phyloP scores from a whole-genome alignment of 2,797 vertebrate species.

The Bradypodion ventrale region DNA sequence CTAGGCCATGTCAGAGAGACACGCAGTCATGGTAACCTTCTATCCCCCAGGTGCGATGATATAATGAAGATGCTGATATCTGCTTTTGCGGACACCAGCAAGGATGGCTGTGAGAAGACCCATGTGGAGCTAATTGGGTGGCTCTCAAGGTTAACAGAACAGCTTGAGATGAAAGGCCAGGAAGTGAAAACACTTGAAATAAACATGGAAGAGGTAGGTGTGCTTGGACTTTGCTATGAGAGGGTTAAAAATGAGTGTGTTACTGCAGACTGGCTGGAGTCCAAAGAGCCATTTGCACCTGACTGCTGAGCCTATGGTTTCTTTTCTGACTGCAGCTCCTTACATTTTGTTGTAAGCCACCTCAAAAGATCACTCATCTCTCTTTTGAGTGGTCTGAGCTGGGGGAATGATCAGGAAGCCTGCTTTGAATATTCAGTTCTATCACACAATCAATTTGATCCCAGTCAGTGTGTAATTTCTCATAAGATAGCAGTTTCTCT shows the following conservation, averaged over 20 bases:
- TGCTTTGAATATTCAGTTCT: not conserved
- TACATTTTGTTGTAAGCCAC: not conserved
- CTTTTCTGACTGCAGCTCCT: not conserved
- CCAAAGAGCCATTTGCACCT: not conserved
- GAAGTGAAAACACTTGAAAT: conserved; percentile 66
- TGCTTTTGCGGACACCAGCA: conserved; percentile 70
- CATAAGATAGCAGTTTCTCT: not conserved
- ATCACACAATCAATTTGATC: not conserved
- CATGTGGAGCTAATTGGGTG: conserved; percentile 77
- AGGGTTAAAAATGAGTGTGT: not conserved
- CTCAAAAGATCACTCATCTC: not conserved
- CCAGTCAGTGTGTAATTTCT: not conserved
- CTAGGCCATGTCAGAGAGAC: not conserved
- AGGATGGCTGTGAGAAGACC: conserved; percentile 68
- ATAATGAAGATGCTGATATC: conserved; percentile 79
- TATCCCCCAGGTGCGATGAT: conserved; percentile 81
- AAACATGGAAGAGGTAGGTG: conserved; percentile 74
- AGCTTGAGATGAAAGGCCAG: conserved; percentile 80
- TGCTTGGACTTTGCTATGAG: not conserved
- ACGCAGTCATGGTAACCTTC: not conserved
- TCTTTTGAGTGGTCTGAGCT: not conserved
- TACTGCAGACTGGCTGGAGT: not conserved
- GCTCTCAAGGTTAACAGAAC: conserved; percentile 75
- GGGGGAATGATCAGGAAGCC: not conserved
- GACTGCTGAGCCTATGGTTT: not conserved